Conservation (phyloP, 1,140 invertebrate species). For the Cydia fagiglandana region DNA sequence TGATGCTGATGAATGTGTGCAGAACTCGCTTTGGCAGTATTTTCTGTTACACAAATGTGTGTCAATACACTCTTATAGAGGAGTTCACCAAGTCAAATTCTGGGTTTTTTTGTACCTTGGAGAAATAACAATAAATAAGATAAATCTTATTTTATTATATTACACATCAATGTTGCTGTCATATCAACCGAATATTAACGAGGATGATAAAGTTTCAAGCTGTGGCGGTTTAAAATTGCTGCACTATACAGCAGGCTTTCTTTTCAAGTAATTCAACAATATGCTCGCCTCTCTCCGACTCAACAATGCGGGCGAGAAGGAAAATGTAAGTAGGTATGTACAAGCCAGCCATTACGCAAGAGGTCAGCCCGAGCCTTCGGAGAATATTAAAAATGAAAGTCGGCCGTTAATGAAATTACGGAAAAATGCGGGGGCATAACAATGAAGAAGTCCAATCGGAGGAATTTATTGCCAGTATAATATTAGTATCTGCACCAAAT, state of each 20-base stretch:
- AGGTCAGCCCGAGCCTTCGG: conserved; percentile 9
- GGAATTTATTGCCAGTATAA: neutral
- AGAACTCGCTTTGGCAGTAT: too few relatives aligned
- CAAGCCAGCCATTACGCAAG: neutral
- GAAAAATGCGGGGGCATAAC: conserved; percentile 11
- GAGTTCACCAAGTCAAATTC: too few relatives aligned
- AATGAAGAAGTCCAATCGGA: neutral
- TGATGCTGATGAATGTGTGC: too few relatives aligned
- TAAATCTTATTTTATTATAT: too few relatives aligned
- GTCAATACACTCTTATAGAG: too few relatives aligned
- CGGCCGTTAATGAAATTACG: conserved; percentile 5
- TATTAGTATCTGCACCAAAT: neutral
- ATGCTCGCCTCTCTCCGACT: conserved; percentile 1
- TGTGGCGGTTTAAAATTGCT: neutral
- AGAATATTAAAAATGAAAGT: conserved; percentile 14
- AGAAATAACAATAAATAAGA: neutral
- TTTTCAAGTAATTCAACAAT: neutral
- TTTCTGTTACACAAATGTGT: too few relatives aligned
- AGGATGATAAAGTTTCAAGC: neutral
- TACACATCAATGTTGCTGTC: too few relatives aligned
- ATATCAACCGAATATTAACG: neutral
- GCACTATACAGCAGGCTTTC: neutral
- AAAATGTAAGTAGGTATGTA: neutral
- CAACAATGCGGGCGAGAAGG: conserved; percentile 13
- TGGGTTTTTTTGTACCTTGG: neutral